Conservation (phyloP, 2,888 invertebrate genomes). For the Dione vanillae region DNA sequence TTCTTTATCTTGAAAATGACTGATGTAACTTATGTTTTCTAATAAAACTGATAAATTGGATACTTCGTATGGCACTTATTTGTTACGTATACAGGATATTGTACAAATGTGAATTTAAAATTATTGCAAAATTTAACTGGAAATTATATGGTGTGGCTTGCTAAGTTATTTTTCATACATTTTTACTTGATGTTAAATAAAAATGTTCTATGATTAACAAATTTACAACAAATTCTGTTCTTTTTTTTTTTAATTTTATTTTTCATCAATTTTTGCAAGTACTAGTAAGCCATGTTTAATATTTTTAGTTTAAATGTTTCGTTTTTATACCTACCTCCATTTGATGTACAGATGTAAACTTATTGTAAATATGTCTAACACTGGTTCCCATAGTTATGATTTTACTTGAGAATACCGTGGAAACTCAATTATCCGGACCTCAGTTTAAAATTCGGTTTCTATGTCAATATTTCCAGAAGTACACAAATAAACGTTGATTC, state of each 20-base stretch:
- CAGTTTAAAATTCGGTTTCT: no score
- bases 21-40: constrained; percentile 21
- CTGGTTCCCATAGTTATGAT: neutral
- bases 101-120: neutral
- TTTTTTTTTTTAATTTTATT: neutral
- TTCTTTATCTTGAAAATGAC: constrained; percentile 20
- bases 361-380: no score
- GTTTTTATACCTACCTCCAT: constrained; percentile 1
- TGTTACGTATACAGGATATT: neutral
- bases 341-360: neutral
- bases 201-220: constrained; percentile 7
- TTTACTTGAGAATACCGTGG: neutral
- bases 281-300: constrained; percentile 1
- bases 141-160: neutral
- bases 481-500: no score
- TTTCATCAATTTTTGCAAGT: neutral
- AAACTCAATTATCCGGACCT: no score
- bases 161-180: constrained; percentile 13
- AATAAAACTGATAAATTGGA: constrained; percentile 11
- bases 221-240: neutral
- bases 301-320: neutral
- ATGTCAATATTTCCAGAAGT: no score
- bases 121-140: neutral
- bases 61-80: neutral
- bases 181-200: constrained; percentile 15